These are phyloP conservation scores for Pyrrhosoma nymphula DNA, from an alignment of 2,888 invertebrate species.

Conservation along the genomic window DNA sequence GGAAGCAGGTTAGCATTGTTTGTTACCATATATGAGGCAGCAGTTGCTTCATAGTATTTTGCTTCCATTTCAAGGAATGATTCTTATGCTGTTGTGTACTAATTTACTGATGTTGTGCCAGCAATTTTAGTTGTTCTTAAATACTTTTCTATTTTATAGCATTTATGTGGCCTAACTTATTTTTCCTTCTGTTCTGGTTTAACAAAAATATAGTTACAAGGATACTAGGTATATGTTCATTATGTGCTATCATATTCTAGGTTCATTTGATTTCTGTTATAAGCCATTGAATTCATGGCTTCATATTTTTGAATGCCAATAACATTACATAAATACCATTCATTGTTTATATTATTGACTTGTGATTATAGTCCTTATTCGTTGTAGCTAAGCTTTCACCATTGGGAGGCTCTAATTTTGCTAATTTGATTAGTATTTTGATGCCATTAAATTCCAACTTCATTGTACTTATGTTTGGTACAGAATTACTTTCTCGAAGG, in stretches of 20 bases:
- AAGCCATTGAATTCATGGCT: slow-evolving; percentile 38
- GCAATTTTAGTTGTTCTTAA: slow-evolving; percentile 61
- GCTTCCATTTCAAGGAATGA: slow-evolving; percentile 38
- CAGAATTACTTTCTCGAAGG: not conserved
- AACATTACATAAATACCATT: slow-evolving; percentile 26
- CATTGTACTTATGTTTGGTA: slow-evolving; percentile 4
- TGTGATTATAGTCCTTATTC: slow-evolving; percentile 49
- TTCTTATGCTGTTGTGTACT: slow-evolving; percentile 36
- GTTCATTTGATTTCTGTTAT: slow-evolving; percentile 41
- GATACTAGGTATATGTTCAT: slow-evolving; percentile 52
- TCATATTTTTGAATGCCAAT: slow-evolving; percentile 46
- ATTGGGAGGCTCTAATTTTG: slow-evolving; percentile 48
- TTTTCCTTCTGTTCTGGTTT: slow-evolving; percentile 54
- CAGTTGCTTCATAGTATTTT: slow-evolving; percentile 31
- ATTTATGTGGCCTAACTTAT: slow-evolving; percentile 65
- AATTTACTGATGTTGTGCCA: slow-evolving; percentile 57
- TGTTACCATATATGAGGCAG: slow-evolving; percentile 47
- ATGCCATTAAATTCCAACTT: not conserved
- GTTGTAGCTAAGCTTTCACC: slow-evolving; percentile 55
- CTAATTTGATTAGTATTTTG: slow-evolving; percentile 42
- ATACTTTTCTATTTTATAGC: slow-evolving; percentile 48
- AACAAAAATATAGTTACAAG: slow-evolving; percentile 48
- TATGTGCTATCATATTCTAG: slow-evolving; percentile 49
- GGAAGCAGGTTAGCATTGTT: slow-evolving; percentile 58
- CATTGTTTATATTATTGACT: slow-evolving; percentile 48